Percentiles rank a stretch among this genome's conserved stretches.
Evolutionary conservation across 2,113 vertebrate genomes (phyloP).

Genomic region (Coturnix japonica): DNA sequence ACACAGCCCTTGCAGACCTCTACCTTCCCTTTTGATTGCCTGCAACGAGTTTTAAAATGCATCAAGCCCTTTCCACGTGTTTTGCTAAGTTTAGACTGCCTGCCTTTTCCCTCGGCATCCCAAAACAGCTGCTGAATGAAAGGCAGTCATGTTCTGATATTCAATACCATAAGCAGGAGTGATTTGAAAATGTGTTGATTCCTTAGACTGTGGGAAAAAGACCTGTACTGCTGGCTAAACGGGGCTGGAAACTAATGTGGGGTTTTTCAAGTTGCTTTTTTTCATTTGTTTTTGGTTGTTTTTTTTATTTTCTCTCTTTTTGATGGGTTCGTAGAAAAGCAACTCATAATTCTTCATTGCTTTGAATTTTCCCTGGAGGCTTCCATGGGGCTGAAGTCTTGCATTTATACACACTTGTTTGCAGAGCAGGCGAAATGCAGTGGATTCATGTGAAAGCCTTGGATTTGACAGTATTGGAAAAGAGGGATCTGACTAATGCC

Average conservation of each 20-base stretch:
- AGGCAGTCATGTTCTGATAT: slow-evolving; percentile 64
- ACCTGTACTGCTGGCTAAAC: slow-evolving; percentile 52
- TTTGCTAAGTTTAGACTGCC: slow-evolving; percentile 21
- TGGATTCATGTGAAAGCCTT: slow-evolving; percentile 26
- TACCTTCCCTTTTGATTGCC: neutral
- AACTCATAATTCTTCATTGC: slow-evolving; percentile 62
- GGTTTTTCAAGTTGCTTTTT: neutral
- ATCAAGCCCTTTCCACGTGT: neutral
- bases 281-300: neutral
- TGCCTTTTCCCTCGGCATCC: slow-evolving; percentile 15
- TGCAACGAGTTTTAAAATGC: neutral
- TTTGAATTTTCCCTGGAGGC: slow-evolving; percentile 59
- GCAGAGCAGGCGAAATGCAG: neutral
- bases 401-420: slow-evolving; percentile 49
- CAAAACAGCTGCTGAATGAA: slow-evolving; percentile 61
- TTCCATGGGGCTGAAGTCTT: slow-evolving; percentile 6
- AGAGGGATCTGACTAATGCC: neutral
- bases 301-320: neutral
- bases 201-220: slow-evolving; percentile 72
- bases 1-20: neutral
- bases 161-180: slow-evolving; percentile 57
- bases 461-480: neutral
- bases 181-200: slow-evolving; percentile 72
- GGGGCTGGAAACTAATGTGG: slow-evolving; percentile 28
- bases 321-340: slow-evolving; percentile 35